A percentile compares a stretch with the other conserved stretches of the same genome.
Conservation (phyloP, 2,888 invertebrate genomes). For the Latheticus oryzae region DNA sequence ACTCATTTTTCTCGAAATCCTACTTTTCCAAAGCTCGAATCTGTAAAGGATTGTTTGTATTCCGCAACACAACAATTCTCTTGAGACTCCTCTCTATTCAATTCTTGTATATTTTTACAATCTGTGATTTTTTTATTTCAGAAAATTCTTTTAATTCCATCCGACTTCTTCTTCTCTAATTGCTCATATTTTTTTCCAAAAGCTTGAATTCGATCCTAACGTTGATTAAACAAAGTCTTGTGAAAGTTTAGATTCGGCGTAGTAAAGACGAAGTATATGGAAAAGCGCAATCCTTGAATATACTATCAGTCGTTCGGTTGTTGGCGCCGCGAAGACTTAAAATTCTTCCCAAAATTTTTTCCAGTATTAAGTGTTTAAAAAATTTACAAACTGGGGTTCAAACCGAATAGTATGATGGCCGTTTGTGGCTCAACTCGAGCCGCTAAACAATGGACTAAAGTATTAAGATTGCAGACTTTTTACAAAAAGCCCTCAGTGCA, state of each 20-base stretch:
- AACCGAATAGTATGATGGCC: slow-evolving; percentile 52
- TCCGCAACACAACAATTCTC: too few relatives aligned
- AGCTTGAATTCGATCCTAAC: slow-evolving; percentile 10
- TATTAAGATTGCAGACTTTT: slow-evolving; percentile 62
- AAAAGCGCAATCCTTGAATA: slow-evolving; percentile 35
- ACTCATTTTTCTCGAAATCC: too few relatives aligned
- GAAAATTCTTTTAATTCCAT: too few relatives aligned
- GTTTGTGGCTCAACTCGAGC: slow-evolving; percentile 60
- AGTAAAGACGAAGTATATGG: slow-evolving; percentile 33
- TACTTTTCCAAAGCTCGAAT: too few relatives aligned
- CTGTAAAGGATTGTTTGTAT: too few relatives aligned
- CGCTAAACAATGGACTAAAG: slow-evolving; percentile 66
- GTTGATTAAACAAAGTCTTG: slow-evolving; percentile 37
- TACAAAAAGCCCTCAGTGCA: slow-evolving; percentile 62
- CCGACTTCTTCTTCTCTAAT: not conserved
- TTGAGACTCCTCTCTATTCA: too few relatives aligned
- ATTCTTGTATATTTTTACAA: too few relatives aligned
- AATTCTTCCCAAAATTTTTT: slow-evolving; percentile 5
- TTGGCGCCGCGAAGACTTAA: slow-evolving; percentile 22
- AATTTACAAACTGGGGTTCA: slow-evolving; percentile 52
- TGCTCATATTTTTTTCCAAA: not conserved
- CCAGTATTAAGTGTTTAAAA: not conserved
- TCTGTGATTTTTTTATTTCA: too few relatives aligned
- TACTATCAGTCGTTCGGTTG: slow-evolving; percentile 33
- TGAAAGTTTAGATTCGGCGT: slow-evolving; percentile 48